Percentiles rank a stretch among this genome's conserved stretches.
phyloP scores from a whole-genome alignment of 2,888 invertebrate genomes.

The Teleiodes luculella region DNA sequence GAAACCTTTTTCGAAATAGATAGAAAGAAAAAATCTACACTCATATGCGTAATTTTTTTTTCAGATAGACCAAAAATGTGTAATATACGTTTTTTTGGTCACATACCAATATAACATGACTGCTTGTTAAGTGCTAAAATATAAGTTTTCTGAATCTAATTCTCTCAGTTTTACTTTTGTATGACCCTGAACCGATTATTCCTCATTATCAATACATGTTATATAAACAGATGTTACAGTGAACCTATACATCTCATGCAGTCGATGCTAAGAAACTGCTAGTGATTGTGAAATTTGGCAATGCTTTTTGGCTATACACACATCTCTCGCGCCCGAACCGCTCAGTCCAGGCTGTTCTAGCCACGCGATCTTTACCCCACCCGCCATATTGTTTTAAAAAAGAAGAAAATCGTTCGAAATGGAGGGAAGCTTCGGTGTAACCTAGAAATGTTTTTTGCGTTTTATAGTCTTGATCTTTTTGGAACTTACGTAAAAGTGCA shows the following conservation, averaged over 20 bases:
- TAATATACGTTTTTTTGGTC: too few relatives aligned
- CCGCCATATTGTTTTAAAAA: conserved; percentile 10
- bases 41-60: too few relatives aligned
- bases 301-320: conserved; percentile 47
- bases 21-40: too few relatives aligned
- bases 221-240: background rate
- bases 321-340: conserved; percentile 38
- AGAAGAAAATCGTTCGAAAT: conserved; percentile 7
- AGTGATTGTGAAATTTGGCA: conserved; percentile 54
- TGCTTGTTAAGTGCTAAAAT: too few relatives aligned
- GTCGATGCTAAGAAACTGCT: conserved; percentile 2
- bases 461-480: background rate
- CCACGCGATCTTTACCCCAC: background rate
- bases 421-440: conserved; percentile 2
- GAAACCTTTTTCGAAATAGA: too few relatives aligned
- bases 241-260: background rate
- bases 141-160: too few relatives aligned
- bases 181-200: background rate
- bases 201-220: background rate
- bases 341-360: conserved; percentile 20
- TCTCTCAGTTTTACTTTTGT: background rate
- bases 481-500: background rate
- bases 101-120: too few relatives aligned
- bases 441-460: background rate
- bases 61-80: too few relatives aligned